Conservation (phyloP, 2,797 vertebrate genomes). For the Ceryle rudis region DNA sequence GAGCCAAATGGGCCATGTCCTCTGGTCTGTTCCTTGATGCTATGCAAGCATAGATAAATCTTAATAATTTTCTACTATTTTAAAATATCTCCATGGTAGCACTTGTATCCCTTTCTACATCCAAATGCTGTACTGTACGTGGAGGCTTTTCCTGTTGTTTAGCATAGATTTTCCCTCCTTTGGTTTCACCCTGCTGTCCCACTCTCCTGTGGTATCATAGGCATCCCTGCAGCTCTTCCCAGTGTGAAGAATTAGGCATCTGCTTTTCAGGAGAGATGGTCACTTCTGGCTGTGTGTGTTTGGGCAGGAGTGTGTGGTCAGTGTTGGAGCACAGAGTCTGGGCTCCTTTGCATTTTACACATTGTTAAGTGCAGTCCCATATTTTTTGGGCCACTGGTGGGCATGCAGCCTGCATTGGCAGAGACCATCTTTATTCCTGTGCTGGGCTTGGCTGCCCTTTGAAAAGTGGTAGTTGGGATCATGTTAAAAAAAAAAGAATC, state of each 20-base stretch:
- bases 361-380: background rate
- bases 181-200: background rate
- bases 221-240: background rate
- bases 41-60: background rate
- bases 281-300: background rate
- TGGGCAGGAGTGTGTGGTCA: background rate
- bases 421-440: background rate
- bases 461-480: background rate
- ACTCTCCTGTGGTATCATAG: background rate
- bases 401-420: background rate
- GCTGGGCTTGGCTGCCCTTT: background rate
- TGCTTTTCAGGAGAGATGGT: background rate
- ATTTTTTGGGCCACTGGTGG: background rate
- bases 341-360: background rate
- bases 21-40: background rate
- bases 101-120: background rate
- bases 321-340: background rate
- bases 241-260: background rate
- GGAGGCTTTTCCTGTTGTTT: background rate
- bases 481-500: background rate
- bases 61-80: background rate
- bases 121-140: background rate
- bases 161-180: background rate
- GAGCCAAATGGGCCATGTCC: background rate
- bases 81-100: background rate